These are phyloP conservation scores for Heliocidaris erythrogramma DNA, from an alignment of 35 echinoderm and acorn worm genomes.

Conservation along the genomic window DNA sequence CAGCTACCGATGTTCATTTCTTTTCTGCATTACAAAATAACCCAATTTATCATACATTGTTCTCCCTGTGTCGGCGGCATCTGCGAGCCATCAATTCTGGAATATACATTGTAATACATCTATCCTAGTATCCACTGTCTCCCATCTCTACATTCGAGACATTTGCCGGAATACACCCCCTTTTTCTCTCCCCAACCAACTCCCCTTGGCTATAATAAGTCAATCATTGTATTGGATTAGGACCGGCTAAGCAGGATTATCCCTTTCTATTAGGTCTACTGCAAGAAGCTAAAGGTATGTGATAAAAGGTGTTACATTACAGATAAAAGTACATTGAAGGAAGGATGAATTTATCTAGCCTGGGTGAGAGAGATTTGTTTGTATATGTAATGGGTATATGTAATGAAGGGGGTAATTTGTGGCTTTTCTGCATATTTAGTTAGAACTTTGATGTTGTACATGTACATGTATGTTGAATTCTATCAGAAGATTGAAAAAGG, in stretches of 20 bases:
- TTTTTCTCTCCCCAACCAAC: not conserved
- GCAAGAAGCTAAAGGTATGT: not conserved
- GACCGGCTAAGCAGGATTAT: not conserved
- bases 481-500: too few species aligned
- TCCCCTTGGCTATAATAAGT: not conserved
- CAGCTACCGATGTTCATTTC: not conserved
- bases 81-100: not conserved
- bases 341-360: not conserved
- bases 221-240: conserved; percentile 17
- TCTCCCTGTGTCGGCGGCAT: not conserved
- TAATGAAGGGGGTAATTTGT: too few species aligned
- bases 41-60: not conserved
- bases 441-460: too few species aligned
- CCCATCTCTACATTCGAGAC: not conserved
- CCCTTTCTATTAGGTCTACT: not conserved
- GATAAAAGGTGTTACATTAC: not conserved
- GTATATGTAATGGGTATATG: not conserved
- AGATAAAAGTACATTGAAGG: not conserved
- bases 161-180: not conserved
- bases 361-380: not conserved
- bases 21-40: not conserved
- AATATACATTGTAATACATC: not conserved
- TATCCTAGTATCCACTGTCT: not conserved
- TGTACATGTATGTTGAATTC: too few species aligned
- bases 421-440: too few species aligned